Conservation (phyloP, 2,888 invertebrate genomes). For the Eristalis intricaria region DNA sequence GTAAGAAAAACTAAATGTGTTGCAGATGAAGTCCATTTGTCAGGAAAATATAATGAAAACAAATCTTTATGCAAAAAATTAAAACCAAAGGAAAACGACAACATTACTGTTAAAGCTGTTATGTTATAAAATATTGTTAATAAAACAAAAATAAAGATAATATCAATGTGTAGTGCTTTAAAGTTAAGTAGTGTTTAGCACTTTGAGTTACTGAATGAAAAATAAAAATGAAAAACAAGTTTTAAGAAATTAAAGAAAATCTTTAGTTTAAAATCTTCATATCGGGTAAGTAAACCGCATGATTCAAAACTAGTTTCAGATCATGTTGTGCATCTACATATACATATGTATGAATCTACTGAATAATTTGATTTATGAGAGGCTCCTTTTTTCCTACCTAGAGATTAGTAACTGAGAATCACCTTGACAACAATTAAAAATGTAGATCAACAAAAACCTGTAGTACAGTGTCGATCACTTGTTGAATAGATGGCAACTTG, state of each 20-base stretch:
- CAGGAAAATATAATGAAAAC: constrained; percentile 11
- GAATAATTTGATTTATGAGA: too few species aligned
- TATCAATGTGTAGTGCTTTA: constrained; percentile 71
- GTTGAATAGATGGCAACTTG: too few species aligned
- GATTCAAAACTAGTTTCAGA: too few species aligned
- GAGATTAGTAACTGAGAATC: too few species aligned
- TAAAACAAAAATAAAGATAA: constrained; percentile 47
- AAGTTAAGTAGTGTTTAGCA: constrained; percentile 69
- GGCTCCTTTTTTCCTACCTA: too few species aligned
- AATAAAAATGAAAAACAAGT: constrained; percentile 40
- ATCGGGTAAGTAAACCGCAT: too few species aligned
- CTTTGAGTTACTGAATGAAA: constrained; percentile 67
- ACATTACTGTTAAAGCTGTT: constrained; percentile 60
- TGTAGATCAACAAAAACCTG: too few species aligned
- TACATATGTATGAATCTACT: too few species aligned
- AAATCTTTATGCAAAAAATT: neutral
- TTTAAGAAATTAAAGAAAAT: constrained; percentile 41
- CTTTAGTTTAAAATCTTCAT: neutral
- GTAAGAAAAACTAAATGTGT: constrained; percentile 16
- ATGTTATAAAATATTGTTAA: constrained; percentile 42
- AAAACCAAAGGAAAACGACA: constrained; percentile 24
- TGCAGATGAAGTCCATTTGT: constrained; percentile 44
- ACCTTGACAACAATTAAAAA: too few species aligned
- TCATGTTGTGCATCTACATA: too few species aligned
- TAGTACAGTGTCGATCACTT: too few species aligned